These are phyloP conservation scores for Malaclemys terrapin DNA, from an alignment of 2,113 vertebrate species.

Conservation along the genomic window DNA sequence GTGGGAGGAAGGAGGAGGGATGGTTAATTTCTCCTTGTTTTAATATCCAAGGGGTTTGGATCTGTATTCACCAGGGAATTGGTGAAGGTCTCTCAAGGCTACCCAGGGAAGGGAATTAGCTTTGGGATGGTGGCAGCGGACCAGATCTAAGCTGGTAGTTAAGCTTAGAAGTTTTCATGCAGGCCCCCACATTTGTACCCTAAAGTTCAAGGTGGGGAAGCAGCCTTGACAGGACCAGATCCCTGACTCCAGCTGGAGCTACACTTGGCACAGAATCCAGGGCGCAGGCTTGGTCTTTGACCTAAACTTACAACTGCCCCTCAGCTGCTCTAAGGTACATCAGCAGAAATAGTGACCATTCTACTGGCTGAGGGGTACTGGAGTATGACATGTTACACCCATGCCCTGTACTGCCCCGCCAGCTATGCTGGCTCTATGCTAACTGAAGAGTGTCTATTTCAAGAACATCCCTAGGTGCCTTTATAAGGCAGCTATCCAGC, in stretches of 20 bases:
- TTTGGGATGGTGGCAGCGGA: no score
- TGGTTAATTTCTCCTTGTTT: no score
- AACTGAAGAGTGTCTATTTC: not conserved
- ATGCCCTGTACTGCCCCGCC: not conserved
- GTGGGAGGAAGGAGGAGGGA: no score
- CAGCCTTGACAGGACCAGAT: not conserved
- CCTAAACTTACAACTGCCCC: not conserved
- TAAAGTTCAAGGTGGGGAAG: no score
- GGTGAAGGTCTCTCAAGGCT: no score
- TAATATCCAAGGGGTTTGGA: no score
- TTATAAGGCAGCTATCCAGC: not conserved
- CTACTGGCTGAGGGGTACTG: not conserved
- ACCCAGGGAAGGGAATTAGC: no score
- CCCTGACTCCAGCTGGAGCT: not conserved
- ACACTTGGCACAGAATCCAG: not conserved
- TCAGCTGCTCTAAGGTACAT: not conserved
- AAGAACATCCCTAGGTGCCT: not conserved
- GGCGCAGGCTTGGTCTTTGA: not conserved
- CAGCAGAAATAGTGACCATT: not conserved
- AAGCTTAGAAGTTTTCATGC: no score
- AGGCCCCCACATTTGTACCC: no score
- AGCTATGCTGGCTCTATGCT: not conserved
- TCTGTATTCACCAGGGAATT: no score
- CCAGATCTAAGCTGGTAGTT: no score
- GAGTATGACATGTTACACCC: not conserved